Evolutionary conservation across 2,888 invertebrate species (phyloP).

Genomic region (Brachylomia viminalis): DNA sequence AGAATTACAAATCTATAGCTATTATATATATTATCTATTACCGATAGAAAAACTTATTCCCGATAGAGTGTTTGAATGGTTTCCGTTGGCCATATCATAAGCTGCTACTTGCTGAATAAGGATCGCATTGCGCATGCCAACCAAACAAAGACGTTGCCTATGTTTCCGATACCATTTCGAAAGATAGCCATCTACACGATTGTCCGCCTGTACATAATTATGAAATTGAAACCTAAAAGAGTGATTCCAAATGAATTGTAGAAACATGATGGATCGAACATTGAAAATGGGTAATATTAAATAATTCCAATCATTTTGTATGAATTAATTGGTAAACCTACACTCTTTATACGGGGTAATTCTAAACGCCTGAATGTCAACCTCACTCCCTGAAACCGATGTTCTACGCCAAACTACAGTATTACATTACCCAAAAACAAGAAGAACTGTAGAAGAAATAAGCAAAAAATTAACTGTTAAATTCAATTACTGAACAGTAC

Average conservation of each 20-base stretch:
- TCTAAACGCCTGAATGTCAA: neutral
- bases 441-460: neutral
- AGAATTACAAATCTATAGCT: slow-evolving; percentile 19
- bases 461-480: slow-evolving; percentile 3
- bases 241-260: neutral
- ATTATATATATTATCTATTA: slow-evolving; percentile 15
- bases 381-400: neutral
- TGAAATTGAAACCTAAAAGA: neutral
- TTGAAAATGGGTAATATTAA: neutral
- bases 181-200: slow-evolving; percentile 8
- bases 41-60: slow-evolving; percentile 40
- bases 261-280: neutral
- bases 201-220: neutral
- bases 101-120: slow-evolving; percentile 47
- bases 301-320: neutral
- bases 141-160: slow-evolving; percentile 45
- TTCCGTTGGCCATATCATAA: slow-evolving; percentile 61
- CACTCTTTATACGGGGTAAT: neutral
- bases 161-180: slow-evolving; percentile 35
- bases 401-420: neutral
- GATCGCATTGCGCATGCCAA: slow-evolving; percentile 52
- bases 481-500: slow-evolving; percentile 46
- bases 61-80: slow-evolving; percentile 48
- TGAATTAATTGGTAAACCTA: neutral
- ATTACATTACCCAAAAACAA: slow-evolving; percentile 1